Conservation (phyloP, 2,888 invertebrate genomes). For the Zhuqinia jingwanae region DNA sequence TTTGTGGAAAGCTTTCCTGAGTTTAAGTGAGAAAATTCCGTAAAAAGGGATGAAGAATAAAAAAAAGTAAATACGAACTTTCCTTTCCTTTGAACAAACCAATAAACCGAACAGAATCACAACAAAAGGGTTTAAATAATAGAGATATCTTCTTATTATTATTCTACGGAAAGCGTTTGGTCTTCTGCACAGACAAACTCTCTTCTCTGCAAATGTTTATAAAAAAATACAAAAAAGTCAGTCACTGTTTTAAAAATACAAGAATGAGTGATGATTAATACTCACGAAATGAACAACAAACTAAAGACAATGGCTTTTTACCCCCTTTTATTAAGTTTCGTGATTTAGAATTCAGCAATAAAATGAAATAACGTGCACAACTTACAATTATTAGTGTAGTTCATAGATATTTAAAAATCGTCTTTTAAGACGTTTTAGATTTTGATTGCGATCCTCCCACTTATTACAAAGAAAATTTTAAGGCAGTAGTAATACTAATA, state of each 20-base stretch:
- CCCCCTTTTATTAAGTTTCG: background rate
- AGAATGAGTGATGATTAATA: conserved; percentile 22
- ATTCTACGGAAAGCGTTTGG: background rate
- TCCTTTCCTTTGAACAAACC: background rate
- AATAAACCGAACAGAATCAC: conserved; percentile 14
- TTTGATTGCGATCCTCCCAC: background rate
- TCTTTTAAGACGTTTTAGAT: background rate
- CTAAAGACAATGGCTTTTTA: too few species aligned
- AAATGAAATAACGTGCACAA: background rate
- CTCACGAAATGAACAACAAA: conserved; percentile 11
- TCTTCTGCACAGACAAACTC: background rate
- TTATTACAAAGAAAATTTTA: background rate
- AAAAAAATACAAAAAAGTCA: conserved; percentile 17
- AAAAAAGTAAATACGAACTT: background rate
- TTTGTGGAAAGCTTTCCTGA: background rate
- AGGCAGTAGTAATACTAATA: too few species aligned
- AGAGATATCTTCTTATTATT: too few species aligned
- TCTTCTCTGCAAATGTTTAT: too few species aligned
- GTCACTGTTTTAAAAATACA: conserved; percentile 1
- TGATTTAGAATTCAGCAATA: background rate
- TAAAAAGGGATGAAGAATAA: background rate
- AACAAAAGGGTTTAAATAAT: background rate
- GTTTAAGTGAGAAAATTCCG: too few species aligned
- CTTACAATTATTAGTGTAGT: background rate
- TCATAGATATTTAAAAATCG: background rate